Evolutionary conservation across 2,797 vertebrate genomes (phyloP).

Genomic region (Lacerta bilineata): DNA sequence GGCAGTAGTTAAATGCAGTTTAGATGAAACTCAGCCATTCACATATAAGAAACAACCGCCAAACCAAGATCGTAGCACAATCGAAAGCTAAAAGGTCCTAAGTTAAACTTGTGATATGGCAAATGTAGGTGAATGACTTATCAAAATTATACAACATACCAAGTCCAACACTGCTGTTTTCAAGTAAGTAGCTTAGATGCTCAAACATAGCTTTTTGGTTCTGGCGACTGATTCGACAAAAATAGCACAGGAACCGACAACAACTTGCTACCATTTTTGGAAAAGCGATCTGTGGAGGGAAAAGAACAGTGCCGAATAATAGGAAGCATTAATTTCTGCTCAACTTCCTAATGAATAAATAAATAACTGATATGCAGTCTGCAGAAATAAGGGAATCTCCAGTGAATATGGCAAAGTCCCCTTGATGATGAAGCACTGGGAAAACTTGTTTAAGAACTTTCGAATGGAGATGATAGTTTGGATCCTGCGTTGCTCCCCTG

Average conservation of each 20-base stretch:
- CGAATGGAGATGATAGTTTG: neutral
- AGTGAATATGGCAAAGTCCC: neutral
- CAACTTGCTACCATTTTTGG: conserved; percentile 99
- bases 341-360: conserved; percentile 35
- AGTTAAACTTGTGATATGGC: neutral
- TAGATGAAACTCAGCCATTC: neutral
- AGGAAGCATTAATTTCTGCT: conserved; percentile 67
- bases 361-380: neutral
- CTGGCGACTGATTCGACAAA: conserved; percentile 97
- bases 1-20: conserved; percentile 71
- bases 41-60: conserved; percentile 11
- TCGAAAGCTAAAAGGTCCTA: conserved; percentile 1
- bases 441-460: neutral
- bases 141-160: conserved; percentile 80
- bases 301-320: conserved; percentile 64
- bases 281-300: conserved; percentile 91
- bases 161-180: conserved; percentile 97
- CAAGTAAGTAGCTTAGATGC: conserved; percentile 96
- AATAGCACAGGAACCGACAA: conserved; percentile 98
- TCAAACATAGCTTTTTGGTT: conserved; percentile 99
- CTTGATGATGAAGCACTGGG: neutral
- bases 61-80: neutral
- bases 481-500: neutral
- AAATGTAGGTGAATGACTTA: neutral
- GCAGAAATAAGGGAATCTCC: neutral